A percentile compares a stretch with the other conserved stretches of the same genome.
Evolutionary conservation across 2,888 invertebrate species (phyloP).

Genomic region (Leucophora obtusa): DNA sequence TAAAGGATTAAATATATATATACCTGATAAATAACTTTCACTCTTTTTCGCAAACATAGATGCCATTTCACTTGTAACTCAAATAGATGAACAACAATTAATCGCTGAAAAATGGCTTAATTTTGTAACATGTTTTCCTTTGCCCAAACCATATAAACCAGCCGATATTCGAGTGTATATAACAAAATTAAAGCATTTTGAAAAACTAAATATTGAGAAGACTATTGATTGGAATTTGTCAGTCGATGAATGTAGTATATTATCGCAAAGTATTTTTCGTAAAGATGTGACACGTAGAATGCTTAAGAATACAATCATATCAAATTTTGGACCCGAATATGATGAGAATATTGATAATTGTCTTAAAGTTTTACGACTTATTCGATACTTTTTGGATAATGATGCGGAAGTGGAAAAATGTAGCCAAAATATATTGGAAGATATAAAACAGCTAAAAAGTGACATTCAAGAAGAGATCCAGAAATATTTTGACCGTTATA

Average conservation of each 20-base stretch:
- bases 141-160: slow-evolving; percentile 71
- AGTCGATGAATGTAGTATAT: slow-evolving; percentile 70
- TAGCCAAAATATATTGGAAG: slow-evolving; percentile 35
- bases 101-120: slow-evolving; percentile 67
- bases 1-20: no score
- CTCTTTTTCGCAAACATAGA: slow-evolving; percentile 17
- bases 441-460: slow-evolving; percentile 59
- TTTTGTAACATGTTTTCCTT: slow-evolving; percentile 70
- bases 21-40: background rate
- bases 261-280: slow-evolving; percentile 70
- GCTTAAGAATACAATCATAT: slow-evolving; percentile 55
- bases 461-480: slow-evolving; percentile 67
- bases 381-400: slow-evolving; percentile 64
- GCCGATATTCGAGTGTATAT: slow-evolving; percentile 70
- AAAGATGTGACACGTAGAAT: slow-evolving; percentile 66
- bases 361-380: slow-evolving; percentile 53
- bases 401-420: slow-evolving; percentile 23
- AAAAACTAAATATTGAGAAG: slow-evolving; percentile 61
- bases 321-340: slow-evolving; percentile 67
- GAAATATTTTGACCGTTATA: slow-evolving; percentile 69
- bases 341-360: slow-evolving; percentile 64
- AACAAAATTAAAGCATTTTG: slow-evolving; percentile 66
- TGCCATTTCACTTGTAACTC: background rate
- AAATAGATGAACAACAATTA: slow-evolving; percentile 28
- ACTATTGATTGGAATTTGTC: slow-evolving; percentile 71